Percentiles rank a stretch among this genome's conserved stretches.
phyloP scores from a whole-genome alignment of 2,113 vertebrate species.

The Marcusenius ussheri region DNA sequence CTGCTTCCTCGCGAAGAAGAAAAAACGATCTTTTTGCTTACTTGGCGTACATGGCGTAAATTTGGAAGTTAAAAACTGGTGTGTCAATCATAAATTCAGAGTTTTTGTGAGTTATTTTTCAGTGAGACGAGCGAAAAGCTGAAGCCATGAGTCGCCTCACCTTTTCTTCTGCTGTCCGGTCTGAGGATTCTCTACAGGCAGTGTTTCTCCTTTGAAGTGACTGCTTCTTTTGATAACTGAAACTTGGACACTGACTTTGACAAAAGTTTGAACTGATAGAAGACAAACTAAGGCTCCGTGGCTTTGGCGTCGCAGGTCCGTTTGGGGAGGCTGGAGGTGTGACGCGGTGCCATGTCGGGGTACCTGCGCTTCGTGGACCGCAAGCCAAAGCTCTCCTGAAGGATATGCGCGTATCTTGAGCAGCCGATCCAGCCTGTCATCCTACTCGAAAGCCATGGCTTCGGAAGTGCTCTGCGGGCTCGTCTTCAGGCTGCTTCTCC shows the following conservation, averaged over 20 bases:
- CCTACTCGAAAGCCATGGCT: conserved; percentile 59
- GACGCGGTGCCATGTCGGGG: conserved; percentile 42
- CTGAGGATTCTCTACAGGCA: neutral
- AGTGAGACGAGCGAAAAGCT: neutral
- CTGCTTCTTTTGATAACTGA: neutral
- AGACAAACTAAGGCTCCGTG: neutral
- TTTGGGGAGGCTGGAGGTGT: conserved; percentile 8
- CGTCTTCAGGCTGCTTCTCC: conserved; percentile 75
- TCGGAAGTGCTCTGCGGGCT: conserved; percentile 79
- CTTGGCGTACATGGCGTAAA: neutral
- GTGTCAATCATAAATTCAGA: neutral
- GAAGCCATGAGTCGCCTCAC: neutral
- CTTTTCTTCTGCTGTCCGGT: neutral
- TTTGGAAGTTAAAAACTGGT: neutral
- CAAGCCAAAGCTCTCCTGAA: conserved; percentile 31
- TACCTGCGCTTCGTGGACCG: conserved; percentile 37
- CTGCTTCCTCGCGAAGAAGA: neutral
- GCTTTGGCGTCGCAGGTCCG: neutral
- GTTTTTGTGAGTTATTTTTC: neutral
- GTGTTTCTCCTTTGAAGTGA: neutral
- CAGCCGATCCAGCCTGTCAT: conserved; percentile 14
- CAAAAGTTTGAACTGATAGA: neutral
- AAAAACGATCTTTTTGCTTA: neutral
- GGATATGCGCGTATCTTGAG: neutral
- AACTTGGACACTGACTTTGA: neutral